phyloP scores from a whole-genome alignment of 2,888 invertebrate genomes.

The Doris montereyensis region DNA sequence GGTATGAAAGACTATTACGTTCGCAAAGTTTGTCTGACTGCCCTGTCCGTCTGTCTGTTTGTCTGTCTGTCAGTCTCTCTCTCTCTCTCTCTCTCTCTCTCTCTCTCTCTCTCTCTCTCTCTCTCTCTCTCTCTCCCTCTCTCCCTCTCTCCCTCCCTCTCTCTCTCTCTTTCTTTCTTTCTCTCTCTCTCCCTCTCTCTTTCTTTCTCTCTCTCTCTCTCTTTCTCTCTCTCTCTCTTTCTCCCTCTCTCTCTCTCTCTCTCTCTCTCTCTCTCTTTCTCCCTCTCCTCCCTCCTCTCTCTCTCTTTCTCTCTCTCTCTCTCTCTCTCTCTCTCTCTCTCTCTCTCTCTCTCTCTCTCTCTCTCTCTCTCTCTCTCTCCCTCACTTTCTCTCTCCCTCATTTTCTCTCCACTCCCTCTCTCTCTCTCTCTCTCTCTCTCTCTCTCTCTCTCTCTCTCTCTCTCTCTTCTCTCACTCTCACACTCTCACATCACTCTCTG shows the following conservation, averaged over 20 bases:
- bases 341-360: background rate
- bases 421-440: background rate
- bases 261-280: background rate
- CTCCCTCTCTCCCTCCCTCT: background rate
- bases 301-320: background rate
- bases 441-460: background rate
- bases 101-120: background rate
- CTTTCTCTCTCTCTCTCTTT: background rate
- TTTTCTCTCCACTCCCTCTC: background rate
- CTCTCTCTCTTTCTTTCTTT: background rate
- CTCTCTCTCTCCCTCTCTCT: background rate
- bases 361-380: background rate
- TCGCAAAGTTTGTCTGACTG: too few relatives aligned
- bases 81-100: background rate
- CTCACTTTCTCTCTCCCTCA: background rate
- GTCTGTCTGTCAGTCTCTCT: background rate
- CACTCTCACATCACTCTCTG: background rate
- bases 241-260: background rate
- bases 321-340: background rate
- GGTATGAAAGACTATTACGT: too few relatives aligned
- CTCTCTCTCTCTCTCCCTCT: background rate
- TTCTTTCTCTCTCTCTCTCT: conserved; percentile 4
- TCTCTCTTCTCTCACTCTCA: background rate
- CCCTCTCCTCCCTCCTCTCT: background rate
- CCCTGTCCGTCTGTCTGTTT: background rate